Evolutionary conservation across 23 tunicate genomes (phyloP).

Genomic region (Oikopleura vanhoeffeni): DNA sequence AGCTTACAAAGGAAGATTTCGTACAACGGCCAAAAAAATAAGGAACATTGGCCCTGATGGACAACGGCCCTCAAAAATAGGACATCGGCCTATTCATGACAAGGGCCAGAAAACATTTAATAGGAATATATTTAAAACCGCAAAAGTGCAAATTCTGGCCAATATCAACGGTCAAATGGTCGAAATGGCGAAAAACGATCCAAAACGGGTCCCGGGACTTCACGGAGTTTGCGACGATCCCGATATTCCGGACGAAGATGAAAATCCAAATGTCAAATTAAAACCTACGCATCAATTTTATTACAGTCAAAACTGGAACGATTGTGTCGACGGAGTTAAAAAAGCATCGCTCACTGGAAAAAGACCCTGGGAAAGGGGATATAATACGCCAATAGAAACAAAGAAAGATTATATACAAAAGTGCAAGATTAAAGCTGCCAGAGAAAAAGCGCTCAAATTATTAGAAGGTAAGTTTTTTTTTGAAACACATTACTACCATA

Average conservation of each 20-base stretch:
- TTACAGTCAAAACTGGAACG: background rate
- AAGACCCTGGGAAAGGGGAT: conserved; percentile 12
- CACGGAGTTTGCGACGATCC: conserved; percentile 11
- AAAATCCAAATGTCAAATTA: background rate
- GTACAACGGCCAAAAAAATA: too few species aligned
- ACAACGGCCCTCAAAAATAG: too few species aligned
- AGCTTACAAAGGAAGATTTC: too few species aligned
- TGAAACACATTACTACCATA: too few species aligned
- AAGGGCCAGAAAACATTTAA: too few species aligned
- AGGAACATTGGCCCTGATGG: too few species aligned
- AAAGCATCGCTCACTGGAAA: background rate
- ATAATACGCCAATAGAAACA: background rate
- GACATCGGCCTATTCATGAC: too few species aligned
- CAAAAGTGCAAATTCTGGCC: background rate
- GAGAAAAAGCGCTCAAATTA: background rate
- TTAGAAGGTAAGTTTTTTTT: background rate
- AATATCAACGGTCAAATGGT: background rate
- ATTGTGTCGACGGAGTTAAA: background rate
- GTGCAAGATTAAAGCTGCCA: background rate
- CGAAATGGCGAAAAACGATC: conserved; percentile 56
- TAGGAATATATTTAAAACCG: background rate
- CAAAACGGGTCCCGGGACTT: conserved; percentile 51
- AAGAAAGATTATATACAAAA: background rate
- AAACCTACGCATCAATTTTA: background rate
- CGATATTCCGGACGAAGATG: background rate